Evolutionary conservation across 2,888 invertebrate species (phyloP).

Genomic region (Seira ritae): DNA sequence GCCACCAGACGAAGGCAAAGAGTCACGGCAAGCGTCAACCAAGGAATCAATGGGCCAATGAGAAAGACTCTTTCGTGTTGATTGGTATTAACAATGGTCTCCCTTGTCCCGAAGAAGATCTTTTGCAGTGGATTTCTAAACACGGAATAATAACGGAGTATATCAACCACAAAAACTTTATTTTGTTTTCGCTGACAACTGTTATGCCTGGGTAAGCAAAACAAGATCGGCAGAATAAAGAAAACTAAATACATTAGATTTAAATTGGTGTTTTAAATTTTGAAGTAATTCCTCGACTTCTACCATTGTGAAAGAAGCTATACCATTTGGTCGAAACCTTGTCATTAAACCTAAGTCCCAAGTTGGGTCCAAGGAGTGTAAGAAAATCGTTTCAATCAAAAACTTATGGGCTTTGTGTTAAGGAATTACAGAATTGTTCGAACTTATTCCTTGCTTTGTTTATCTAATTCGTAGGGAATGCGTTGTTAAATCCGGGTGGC

Average conservation of each 20-base stretch:
- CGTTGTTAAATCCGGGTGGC: background rate
- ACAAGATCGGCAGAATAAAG: too few relatives aligned
- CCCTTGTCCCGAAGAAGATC: background rate
- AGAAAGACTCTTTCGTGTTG: constrained; percentile 24
- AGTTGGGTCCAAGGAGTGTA: constrained; percentile 5
- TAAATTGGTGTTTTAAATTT: background rate
- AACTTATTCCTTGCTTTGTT: too few relatives aligned
- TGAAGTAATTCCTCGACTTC: background rate
- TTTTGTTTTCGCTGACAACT: constrained; percentile 13
- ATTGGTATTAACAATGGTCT: background rate
- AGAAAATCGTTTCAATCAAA: background rate
- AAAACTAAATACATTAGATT: too few relatives aligned
- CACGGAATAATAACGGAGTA: constrained; percentile 30
- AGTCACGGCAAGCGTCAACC: background rate
- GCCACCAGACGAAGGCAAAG: constrained; percentile 10
- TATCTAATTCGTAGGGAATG: constrained; percentile 15
- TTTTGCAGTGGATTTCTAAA: constrained; percentile 24
- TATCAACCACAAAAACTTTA: background rate
- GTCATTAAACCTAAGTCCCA: background rate
- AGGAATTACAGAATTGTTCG: too few relatives aligned
- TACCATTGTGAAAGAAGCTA: too few relatives aligned
- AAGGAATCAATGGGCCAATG: constrained; percentile 20
- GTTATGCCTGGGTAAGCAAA: background rate
- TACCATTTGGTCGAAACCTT: background rate
- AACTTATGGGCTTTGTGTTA: background rate